Evolutionary conservation across 1,140 invertebrate species (phyloP).

Genomic region (Papilio polyxenes): DNA sequence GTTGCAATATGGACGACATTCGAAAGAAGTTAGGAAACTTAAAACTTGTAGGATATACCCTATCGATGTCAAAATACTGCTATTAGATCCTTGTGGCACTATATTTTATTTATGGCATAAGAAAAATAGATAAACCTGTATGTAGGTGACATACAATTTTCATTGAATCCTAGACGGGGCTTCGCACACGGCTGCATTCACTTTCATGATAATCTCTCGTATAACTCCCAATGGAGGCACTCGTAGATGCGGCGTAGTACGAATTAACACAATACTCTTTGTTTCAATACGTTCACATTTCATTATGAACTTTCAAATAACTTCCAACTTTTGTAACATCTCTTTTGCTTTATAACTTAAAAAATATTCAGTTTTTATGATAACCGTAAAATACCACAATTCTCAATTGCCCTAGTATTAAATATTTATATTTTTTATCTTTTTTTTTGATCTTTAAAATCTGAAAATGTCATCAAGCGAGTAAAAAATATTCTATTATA

Average conservation of each 20-base stretch:
- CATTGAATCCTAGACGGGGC: neutral
- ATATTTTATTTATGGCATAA: neutral
- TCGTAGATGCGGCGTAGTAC: neutral
- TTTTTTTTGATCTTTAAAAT: no score
- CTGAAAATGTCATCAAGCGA: no score
- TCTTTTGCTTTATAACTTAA: neutral
- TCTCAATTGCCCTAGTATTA: no score
- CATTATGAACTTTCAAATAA: neutral
- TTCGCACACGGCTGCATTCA: slow-evolving; percentile 15
- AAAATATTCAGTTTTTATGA: neutral
- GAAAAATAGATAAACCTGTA: neutral
- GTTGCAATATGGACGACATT: no score
- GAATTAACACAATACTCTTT: neutral
- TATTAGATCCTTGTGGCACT: no score
- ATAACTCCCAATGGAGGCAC: neutral
- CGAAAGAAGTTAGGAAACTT: no score
- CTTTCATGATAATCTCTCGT: neutral
- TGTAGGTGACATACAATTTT: neutral
- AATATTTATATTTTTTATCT: no score
- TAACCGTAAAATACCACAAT: no score
- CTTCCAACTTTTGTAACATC: neutral
- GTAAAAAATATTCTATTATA: no score
- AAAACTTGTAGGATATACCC: no score
- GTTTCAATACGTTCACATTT: neutral
- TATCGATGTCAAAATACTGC: no score